Evolutionary conservation across 1,140 invertebrate species (phyloP), one percentile per base, ranked within the genome.

Genomic region (Hylaeus anthracinus): DNA sequence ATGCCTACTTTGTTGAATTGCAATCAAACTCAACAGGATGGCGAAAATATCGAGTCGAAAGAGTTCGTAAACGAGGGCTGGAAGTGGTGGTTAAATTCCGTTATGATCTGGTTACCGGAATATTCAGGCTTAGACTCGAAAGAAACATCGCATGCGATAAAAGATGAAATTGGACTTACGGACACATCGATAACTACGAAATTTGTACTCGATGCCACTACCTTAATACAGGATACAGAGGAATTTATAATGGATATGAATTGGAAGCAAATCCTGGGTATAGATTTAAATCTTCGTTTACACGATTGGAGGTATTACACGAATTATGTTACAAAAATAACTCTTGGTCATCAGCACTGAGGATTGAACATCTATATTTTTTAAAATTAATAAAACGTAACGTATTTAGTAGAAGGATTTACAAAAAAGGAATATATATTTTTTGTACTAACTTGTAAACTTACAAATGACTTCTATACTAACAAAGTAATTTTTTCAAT

Each of bases 11-110:
- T 51, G 1, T 37, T 39, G 75, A 83, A 77, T 66, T 82, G 64
- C 63, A 85, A 82, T 39, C 5, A 83, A 41, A 41, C 78, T 39
- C 83, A 81, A 51, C 72, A 84, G 53, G 76, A 77, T 75, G 76
- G 58, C 43, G 43, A 51, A 15, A 61, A 73, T 37, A 75, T 12
- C 39, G 15, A 70, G 43, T 48, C 72, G 10, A 66, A 66, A 5
- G 37, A 84, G 26, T 58, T 48, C 37, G 69, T 78, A 72, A 39
- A 86, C 51, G 56, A 86, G 4, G 73, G 78, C 26, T 94, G 93
- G 92, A 90, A 94, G 76, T 94, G 94, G 93, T 94, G 94, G 93
- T 86, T 92, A 56, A 88, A 91, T 82, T 92, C 94, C 1, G 85
- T 92, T 5, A 92, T 93, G 90, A 93, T 88, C 53, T 94, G 93